Percentiles rank a stretch among this genome's conserved stretches.
Conservation (phyloP, 2,888 invertebrate species). For the Podotricha telesiphe region DNA sequence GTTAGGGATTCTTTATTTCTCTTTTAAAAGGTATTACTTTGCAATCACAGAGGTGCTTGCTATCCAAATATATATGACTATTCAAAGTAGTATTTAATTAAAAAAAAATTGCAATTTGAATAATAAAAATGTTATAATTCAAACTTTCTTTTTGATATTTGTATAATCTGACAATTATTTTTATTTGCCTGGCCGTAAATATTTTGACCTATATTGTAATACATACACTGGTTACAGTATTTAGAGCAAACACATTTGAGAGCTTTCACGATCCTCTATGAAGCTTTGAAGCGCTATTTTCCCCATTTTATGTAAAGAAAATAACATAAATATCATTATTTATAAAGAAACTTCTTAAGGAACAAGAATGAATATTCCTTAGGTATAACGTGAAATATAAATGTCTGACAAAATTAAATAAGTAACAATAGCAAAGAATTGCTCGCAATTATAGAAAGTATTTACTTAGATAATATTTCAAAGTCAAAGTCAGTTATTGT, state of each 20-base stretch:
- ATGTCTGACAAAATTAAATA: slow-evolving; percentile 6
- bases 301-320: slow-evolving; percentile 23
- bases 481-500: too few species aligned
- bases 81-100: neutral
- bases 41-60: too few species aligned
- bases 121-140: slow-evolving; percentile 5
- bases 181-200: slow-evolving; percentile 23
- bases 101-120: slow-evolving; percentile 6
- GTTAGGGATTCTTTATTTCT: too few species aligned
- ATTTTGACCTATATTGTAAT: slow-evolving; percentile 25
- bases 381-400: neutral
- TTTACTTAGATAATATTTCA: too few species aligned
- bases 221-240: slow-evolving; percentile 19
- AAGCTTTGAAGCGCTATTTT: slow-evolving; percentile 16
- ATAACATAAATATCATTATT: slow-evolving; percentile 18
- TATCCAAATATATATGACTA: too few species aligned
- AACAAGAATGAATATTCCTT: slow-evolving; percentile 6
- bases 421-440: neutral
- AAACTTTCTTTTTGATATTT: slow-evolving; percentile 14
- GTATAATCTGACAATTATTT: slow-evolving; percentile 26
- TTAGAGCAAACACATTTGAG: slow-evolving; percentile 29
- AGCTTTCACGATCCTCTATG: slow-evolving; percentile 20
- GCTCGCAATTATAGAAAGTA: too few species aligned
- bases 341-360: neutral
- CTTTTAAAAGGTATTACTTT: too few species aligned